Evolutionary conservation across 2,797 vertebrate species (phyloP).

Genomic region (Margarornis squamiger): DNA sequence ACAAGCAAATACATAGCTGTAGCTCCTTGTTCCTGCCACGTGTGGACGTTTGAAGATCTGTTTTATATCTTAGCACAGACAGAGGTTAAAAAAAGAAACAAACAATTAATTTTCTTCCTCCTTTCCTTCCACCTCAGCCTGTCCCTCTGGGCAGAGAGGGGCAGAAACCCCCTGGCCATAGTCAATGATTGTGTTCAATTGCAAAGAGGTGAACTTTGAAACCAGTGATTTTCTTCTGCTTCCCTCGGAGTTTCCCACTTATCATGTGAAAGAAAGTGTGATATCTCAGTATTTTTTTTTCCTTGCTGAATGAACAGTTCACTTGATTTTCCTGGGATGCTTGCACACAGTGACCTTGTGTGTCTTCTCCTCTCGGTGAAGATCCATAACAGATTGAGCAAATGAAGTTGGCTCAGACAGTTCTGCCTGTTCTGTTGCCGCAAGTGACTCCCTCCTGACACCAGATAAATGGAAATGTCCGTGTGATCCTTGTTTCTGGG

Average conservation of each 20-base stretch:
- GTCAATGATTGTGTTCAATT: neutral
- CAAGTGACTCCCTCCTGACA: conserved; percentile 16
- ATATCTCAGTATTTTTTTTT: neutral
- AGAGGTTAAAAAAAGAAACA: neutral
- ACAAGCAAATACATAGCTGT: neutral
- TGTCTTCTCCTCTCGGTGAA: neutral
- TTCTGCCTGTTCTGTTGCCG: neutral
- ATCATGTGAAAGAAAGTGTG: neutral
- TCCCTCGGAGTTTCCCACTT: neutral
- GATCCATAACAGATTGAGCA: neutral
- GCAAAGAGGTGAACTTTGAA: neutral
- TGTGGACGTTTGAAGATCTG: neutral
- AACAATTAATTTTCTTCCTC: neutral
- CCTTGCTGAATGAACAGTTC: neutral
- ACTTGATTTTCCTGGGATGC: neutral
- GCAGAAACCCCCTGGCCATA: neutral
- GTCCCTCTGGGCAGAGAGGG: neutral
- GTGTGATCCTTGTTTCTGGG: conserved; percentile 8
- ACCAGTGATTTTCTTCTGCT: neutral
- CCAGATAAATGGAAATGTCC: neutral
- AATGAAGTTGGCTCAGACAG: neutral
- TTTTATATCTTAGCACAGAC: neutral
- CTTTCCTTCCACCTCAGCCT: neutral
- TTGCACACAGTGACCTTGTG: neutral
- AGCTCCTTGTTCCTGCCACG: neutral